Evolutionary conservation across 2,797 vertebrate species (phyloP).

Genomic region (Centropyge bicolor): DNA sequence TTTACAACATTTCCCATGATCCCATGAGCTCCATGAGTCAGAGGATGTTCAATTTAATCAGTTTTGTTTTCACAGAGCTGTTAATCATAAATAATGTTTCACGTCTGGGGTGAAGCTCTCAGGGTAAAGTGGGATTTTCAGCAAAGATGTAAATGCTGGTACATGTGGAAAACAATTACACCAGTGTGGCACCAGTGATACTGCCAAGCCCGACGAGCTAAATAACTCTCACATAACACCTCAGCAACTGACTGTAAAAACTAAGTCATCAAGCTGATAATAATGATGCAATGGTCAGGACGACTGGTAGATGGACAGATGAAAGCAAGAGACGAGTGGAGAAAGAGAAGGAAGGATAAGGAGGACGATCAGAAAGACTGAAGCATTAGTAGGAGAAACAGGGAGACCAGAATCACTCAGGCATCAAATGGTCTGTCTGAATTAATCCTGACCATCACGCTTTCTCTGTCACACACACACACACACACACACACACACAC

Average conservation of each 20-base stretch:
- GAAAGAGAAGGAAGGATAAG: conserved; percentile 12
- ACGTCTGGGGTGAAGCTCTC: conserved; percentile 12
- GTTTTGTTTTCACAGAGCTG: conserved; percentile 20
- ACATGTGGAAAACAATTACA: conserved; percentile 12
- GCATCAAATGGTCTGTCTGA: conserved; percentile 81
- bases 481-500: conserved; percentile 26
- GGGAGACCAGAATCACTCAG: conserved; percentile 66
- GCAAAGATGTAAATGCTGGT: conserved; percentile 17
- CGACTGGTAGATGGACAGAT: conserved; percentile 34
- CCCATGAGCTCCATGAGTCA: conserved; percentile 26
- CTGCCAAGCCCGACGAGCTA: background rate
- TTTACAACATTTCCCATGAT: conserved; percentile 31
- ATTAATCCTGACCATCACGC: conserved; percentile 76
- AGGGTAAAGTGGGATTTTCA: conserved; percentile 14
- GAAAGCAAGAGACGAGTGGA: conserved; percentile 20
- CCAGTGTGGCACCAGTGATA: background rate
- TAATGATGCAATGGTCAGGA: conserved; percentile 29
- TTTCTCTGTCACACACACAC: conserved; percentile 49
- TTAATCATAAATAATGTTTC: conserved; percentile 25
- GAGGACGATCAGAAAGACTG: conserved; percentile 32
- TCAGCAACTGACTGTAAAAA: conserved; percentile 21
- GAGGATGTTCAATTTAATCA: conserved; percentile 28
- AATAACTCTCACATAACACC: background rate
- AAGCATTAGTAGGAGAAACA: conserved; percentile 61
- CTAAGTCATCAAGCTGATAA: conserved; percentile 34